Evolutionary conservation across 2,888 invertebrate species (phyloP), one percentile per base, ranked within the genome.

Genomic region (Adelphocoris suturalis): DNA sequence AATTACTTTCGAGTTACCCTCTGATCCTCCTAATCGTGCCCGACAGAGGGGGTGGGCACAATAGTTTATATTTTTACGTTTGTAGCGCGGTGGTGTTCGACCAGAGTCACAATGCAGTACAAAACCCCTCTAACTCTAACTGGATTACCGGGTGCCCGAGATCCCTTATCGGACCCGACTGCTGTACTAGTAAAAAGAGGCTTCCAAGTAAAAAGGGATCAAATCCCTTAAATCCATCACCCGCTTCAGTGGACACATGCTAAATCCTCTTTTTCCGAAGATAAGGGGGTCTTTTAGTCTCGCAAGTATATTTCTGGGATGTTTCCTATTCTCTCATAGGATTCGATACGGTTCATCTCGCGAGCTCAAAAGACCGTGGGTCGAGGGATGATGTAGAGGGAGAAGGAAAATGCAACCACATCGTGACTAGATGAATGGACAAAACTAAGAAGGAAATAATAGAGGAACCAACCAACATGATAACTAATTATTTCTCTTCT

Each of bases 141-240:
- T 88, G 88, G 88, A 88, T 88, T 88, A 88, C 52, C 61, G 76
- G 88, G 80, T 88, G 76, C 88, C 88, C 52, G 61, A 88, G 88
- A 88, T 88, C 78, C 55, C 88, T 86, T 80, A 88, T 88, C 88
- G 55, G 52, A 61, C 27, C 55, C 85, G 48, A 85, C 57, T 85
- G 85, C 9, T 85, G 78, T 78, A 78, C 76, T 19, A 27, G 68
- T 61, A 86, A 75, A 86, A 85, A 86, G 86, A 57, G 76, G 48
- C 46, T 86, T 37, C 86, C 47, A 47, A 61, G 80, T 68, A 89
- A 28, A 89, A 84, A 81, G 55, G 68, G 76, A 68, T 47, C 37
- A 68, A 84, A 89, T 89, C 89, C 84, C 89, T 89, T 89, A 89
- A 89, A 84, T 89, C 89, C 68, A 89, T 89, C 89, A 89, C 82